Evolutionary conservation across 2,797 vertebrate genomes (phyloP), one percentile per base, ranked within the genome.

Genomic region (Neoniphon sammara): DNA sequence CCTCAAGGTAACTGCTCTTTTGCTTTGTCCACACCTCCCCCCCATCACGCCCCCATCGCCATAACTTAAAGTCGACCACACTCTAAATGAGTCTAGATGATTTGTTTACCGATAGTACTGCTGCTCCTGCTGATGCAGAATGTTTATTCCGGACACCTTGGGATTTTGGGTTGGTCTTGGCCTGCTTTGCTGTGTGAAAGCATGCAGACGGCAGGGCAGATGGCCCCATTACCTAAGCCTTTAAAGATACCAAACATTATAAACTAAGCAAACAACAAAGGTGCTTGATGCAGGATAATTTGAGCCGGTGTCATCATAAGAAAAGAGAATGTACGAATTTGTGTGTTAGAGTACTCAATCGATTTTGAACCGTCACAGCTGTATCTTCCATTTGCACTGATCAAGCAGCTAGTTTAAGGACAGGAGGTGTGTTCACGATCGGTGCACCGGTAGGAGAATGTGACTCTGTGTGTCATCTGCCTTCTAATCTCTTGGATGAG

Each of bases 1-100:
- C 92, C 92, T 83, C 94, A 95, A 95, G 95, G 95, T 95, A 95
- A 95, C 87, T 84, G 55, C 84, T 83, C 76, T 81, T 88, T 86
- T 80, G 75, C 83, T 83, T 85, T 68, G 61, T 88, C 71, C 70
- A 77, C 77, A 27, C 25, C 25, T 61, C 53, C 49, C 70, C 76
- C 85, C n/a, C n/a, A n/a, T n/a, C n/a, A n/a, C 75, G 27, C 69
- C 79, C 30, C 67, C 69, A 54, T 70, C 71, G 56, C 60, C 53
- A 34, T 75, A 67, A 66, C 80, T 73, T 71, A 70, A 46, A 58
- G 66, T 49, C 57, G 56, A n/a, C 30, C 59, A 55, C 36, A 82
- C 64, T 71, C 55, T 58, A 10, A 60, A 64, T 55, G 36, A 54
- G n/a, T 53, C 34, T 23, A 5, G 21, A 79, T 54, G 25, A 18